Evolutionary conservation across 30 jellyfish, hydroid and myxozoan genomes (phyloP), one percentile per base, ranked within the genome.

Genomic region (Clytia hemisphaerica): DNA sequence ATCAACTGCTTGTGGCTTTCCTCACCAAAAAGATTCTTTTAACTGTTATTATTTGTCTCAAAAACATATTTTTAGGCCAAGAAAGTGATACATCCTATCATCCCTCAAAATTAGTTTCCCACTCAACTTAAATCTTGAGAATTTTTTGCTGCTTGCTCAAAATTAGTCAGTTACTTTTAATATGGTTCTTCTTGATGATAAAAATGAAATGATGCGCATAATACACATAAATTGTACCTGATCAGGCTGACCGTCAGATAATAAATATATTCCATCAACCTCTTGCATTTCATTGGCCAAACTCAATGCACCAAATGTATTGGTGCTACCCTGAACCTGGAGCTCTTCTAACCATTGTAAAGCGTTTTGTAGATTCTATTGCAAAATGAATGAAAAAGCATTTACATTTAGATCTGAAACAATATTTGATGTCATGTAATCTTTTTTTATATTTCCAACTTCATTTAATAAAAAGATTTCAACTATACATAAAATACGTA

Each of bases 191-290:
- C n/a, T n/a, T 48, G 2, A 48, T 2, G 9, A 9, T 2, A 48
- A 3, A 48, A 9, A 3, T 19, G 27, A 48, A 3, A 32, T 9
- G 21, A 18, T 2, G 21, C 27, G 27, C 21, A 48, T 3, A 29
- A 48, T 53, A 53, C 15, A 58, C 25, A 58, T 58, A 58, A 58
- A 58, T 3, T n/a, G n/a, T 48, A 89, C 98, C 89, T 89, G 95
- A 70, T 91, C 95, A 4, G 99, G 99, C 25, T 94, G 69, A 21
- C 95, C 99, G 70, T 91, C 95, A 24, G 99, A 61, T 63, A 91
- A 72, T 24, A 91, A 77, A 65, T 91, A 91, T 25, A 91, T 79
- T 15, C 88, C 99, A 27, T 82, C 83, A 24, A 77, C 89, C 45
- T 78, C 94, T 4, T 80, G 31, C 42, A 83, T 88, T 44, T 71